phyloP scores from a whole-genome alignment of 53 echinoderm and acorn worm species.

The Patiria pectinifera region DNA sequence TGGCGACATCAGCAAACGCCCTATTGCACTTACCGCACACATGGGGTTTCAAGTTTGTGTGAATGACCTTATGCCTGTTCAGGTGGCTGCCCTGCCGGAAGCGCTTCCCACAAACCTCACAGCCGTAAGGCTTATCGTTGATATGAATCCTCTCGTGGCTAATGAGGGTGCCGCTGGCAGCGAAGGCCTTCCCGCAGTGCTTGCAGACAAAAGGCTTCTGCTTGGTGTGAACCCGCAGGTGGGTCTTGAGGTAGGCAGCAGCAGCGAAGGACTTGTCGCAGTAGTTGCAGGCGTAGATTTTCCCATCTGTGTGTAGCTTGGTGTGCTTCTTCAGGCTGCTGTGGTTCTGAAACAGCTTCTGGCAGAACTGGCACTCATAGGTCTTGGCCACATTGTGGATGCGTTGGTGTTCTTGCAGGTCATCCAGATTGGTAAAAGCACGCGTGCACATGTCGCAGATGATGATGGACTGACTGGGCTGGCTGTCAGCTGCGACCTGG shows the following conservation, averaged over 20 bases:
- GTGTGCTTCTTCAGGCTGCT: constrained; percentile 58
- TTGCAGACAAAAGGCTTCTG: constrained; percentile 63
- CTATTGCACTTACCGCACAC: constrained; percentile 58
- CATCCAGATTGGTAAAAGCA: constrained; percentile 15
- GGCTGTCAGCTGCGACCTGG: not conserved
- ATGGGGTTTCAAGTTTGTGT: constrained; percentile 55
- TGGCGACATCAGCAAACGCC: constrained; percentile 50
- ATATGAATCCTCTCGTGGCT: constrained; percentile 68
- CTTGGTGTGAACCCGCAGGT: constrained; percentile 62
- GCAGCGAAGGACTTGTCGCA: constrained; percentile 66
- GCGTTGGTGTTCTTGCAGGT: constrained; percentile 37
- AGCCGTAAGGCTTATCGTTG: constrained; percentile 69
- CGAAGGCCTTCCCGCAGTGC: constrained; percentile 63
- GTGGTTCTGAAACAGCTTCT: constrained; percentile 48
- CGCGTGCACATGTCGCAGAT: constrained; percentile 33
- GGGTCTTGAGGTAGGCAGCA: constrained; percentile 49
- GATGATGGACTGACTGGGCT: constrained; percentile 10
- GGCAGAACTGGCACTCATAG: constrained; percentile 30
- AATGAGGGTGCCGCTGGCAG: constrained; percentile 47
- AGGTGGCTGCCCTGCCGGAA: constrained; percentile 67
- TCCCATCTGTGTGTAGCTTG: constrained; percentile 51
- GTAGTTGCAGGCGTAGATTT: constrained; percentile 45
- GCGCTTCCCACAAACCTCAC: constrained; percentile 70
- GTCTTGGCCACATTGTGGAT: constrained; percentile 33
- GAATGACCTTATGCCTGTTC: constrained; percentile 63